Base-by-base conservation (phyloP, 2,113 vertebrate genomes). In the Rhea americana region DNA sequence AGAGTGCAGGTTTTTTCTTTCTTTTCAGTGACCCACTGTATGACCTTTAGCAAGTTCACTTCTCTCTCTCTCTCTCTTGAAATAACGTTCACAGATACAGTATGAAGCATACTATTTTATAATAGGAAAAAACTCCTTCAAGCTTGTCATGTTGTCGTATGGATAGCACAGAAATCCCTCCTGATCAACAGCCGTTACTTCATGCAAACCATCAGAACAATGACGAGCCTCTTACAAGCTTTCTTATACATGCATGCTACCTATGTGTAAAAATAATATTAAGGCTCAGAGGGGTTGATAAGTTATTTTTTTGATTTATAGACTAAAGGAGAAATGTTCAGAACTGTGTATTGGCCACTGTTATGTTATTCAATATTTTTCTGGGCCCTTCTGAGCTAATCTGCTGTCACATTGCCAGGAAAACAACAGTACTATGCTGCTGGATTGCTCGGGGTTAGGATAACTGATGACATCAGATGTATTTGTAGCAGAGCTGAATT, bases 321-420 rank as follows among this genome's bases (percentile, higher is more conserved):
- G 48, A 89, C 83, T 92, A 84, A 76, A 89, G 48, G 13, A 87
- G 48, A 39, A 90, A 89, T 75, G 71, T 76, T 53, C 89, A 93
- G 37, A 82, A 92, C 26, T 66, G 58, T 74, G 61, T 87, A 83
- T 6, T 89, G 92, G 74, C 35, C 90, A 89, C 90, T 93, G 62
- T 89, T 94, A 76, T 72, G 58, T 90, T 96, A 96, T 65, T 92
- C 95, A 94, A 90, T 94, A 93, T 86, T 95, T 94, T 94, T 92
- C 95, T 93, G 63, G 84, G 66, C 73, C 77, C 43, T 84, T 93
- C 79, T 96, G 95, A 95, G 89, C 86, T 96, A 94, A 96, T 87
- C 77, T 94, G 48, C 62, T 93, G 88, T 90, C 77, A 93, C 7
- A 1, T 17, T 89, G 95, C 95, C 93, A 95, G 89, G 78, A 94